These are phyloP conservation scores for Cryptocephalus primarius DNA, from an alignment of 2,888 invertebrate genomes.

Conservation along the genomic window DNA sequence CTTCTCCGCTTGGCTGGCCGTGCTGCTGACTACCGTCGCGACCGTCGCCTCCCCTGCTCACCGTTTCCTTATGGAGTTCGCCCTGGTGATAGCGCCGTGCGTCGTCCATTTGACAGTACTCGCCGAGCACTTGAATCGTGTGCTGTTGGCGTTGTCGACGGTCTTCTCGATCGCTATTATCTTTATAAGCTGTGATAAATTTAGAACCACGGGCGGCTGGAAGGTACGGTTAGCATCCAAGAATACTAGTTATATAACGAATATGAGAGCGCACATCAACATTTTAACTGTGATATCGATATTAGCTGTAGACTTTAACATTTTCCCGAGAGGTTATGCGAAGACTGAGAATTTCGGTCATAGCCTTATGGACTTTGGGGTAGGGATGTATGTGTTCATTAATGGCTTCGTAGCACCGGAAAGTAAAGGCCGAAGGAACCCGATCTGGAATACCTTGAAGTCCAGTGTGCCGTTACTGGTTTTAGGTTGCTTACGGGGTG, in stretches of 20 bases:
- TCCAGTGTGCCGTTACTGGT: conserved; percentile 41
- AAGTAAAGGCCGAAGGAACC: conserved; percentile 28
- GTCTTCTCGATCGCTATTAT: no score
- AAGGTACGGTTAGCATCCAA: neutral
- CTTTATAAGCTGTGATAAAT: no score
- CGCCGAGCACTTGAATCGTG: neutral
- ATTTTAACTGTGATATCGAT: conserved; percentile 72
- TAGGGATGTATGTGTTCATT: conserved; percentile 74
- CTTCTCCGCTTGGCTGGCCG: neutral
- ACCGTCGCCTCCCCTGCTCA: neutral
- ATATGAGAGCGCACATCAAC: conserved; percentile 58
- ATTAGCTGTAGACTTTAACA: conserved; percentile 84
- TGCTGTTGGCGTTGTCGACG: no score
- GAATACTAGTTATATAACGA: conserved; percentile 44
- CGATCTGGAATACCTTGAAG: conserved; percentile 30
- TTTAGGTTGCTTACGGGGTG: conserved; percentile 52
- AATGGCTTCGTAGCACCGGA: conserved; percentile 67
- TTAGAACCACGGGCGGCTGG: no score
- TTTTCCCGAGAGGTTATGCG: conserved; percentile 75
- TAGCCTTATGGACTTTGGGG: conserved; percentile 92
- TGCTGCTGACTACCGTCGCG: neutral
- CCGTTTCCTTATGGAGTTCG: neutral
- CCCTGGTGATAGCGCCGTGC: neutral
- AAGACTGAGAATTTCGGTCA: conserved; percentile 82
- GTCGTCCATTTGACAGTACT: neutral